These are phyloP conservation scores for Amphipyra berbera DNA, from an alignment of 2,888 invertebrate genomes.

Conservation along the genomic window DNA sequence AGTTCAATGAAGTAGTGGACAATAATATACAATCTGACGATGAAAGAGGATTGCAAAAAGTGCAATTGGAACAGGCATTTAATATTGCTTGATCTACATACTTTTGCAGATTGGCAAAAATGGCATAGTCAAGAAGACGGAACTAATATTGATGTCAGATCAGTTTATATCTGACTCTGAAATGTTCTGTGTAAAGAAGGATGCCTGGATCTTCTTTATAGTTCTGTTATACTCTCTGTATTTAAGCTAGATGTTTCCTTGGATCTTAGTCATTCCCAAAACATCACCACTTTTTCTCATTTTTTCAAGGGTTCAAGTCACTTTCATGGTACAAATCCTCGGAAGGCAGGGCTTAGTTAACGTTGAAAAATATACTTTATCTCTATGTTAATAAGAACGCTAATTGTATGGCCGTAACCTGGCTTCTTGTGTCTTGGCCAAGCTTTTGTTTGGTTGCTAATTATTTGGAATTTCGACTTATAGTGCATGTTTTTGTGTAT, in stretches of 20 bases:
- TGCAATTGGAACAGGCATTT: too few relatives aligned
- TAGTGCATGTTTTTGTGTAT: slow-evolving; percentile 79
- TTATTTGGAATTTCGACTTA: slow-evolving; percentile 65
- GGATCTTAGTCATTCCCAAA: slow-evolving; percentile 56
- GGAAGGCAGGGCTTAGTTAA: slow-evolving; percentile 85
- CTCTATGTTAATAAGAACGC: slow-evolving; percentile 71
- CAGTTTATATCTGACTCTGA: too few relatives aligned
- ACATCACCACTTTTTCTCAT: slow-evolving; percentile 50
- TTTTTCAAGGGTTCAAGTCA: slow-evolving; percentile 57
- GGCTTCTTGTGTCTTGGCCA: slow-evolving; percentile 87
- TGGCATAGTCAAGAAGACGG: too few relatives aligned
- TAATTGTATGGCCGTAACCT: slow-evolving; percentile 80
- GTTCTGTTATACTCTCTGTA: not conserved
- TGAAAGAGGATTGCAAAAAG: too few relatives aligned
- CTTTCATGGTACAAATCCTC: slow-evolving; percentile 80
- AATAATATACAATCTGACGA: too few relatives aligned
- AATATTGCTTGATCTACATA: too few relatives aligned
- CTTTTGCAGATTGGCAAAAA: too few relatives aligned
- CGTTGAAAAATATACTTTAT: slow-evolving; percentile 71
- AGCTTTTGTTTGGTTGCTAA: slow-evolving; percentile 84
- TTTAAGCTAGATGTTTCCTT: not conserved
- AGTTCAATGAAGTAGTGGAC: too few relatives aligned
- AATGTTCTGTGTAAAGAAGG: too few relatives aligned
- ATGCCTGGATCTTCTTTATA: too few relatives aligned
- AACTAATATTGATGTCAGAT: too few relatives aligned